These are phyloP conservation scores for Tokudaia tokunoshimensis DNA, from an alignment of 2,797 vertebrate genomes.

Conservation along the genomic window DNA sequence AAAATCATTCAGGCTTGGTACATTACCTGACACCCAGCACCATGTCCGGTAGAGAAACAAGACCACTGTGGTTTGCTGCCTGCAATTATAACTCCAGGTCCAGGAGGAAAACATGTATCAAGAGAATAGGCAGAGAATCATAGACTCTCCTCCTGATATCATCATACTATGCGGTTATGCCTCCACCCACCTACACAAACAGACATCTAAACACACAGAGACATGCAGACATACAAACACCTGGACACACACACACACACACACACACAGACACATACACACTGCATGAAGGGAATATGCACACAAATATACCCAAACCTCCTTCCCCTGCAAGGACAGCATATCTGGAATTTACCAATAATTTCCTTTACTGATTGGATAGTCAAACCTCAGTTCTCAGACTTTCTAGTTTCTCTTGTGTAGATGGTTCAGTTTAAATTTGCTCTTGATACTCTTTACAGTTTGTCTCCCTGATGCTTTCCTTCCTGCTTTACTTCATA, in stretches of 20 bases:
- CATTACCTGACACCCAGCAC: background rate
- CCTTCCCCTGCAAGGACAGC: background rate
- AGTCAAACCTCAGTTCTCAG: background rate
- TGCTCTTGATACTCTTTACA: background rate
- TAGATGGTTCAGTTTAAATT: background rate
- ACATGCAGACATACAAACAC: background rate
- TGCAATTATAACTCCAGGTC: background rate
- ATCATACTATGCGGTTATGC: no score
- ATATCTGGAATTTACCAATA: background rate
- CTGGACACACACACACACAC: background rate
- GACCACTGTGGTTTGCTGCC: background rate
- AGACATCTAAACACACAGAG: background rate
- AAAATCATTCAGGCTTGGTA: background rate
- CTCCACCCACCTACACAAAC: fast-evolving
- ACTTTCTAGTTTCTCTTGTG: background rate
- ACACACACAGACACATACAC: background rate
- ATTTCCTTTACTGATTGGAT: background rate
- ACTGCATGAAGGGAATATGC: background rate
- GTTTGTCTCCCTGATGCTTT: background rate
- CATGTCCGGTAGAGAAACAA: background rate
- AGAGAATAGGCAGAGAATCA: background rate
- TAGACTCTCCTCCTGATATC: background rate
- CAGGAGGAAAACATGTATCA: background rate
- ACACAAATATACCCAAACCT: background rate
- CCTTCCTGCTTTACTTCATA: background rate